Conservation (phyloP, 2,888 invertebrate genomes). For the Drosophila prostipennis region DNA sequence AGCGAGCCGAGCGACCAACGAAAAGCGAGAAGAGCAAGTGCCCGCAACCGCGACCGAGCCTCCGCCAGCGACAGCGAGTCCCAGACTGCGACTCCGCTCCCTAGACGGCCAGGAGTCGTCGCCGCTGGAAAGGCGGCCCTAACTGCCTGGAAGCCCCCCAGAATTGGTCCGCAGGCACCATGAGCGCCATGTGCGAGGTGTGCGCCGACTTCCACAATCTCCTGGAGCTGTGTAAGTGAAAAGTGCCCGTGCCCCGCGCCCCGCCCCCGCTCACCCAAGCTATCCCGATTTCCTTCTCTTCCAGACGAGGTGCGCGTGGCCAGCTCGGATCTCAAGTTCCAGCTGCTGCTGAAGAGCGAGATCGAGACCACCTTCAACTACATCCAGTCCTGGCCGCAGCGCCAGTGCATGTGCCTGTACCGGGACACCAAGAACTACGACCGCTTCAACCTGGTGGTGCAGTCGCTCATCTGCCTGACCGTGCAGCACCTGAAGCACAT, state of each 20-base stretch:
- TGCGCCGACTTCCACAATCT: slow-evolving; percentile 97
- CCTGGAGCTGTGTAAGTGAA: slow-evolving; percentile 91
- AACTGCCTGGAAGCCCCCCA: slow-evolving; percentile 6
- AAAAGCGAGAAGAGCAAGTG: slow-evolving; percentile 53
- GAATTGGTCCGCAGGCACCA: neutral
- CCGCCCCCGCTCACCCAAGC: slow-evolving; percentile 11
- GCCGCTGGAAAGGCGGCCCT: slow-evolving; percentile 25
- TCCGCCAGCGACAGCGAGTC: slow-evolving; percentile 39
- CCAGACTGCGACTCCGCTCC: slow-evolving; percentile 1
- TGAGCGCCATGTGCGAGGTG: slow-evolving; percentile 93
- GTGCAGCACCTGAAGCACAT: slow-evolving; percentile 92
- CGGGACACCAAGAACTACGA: slow-evolving; percentile 96
- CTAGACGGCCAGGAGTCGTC: slow-evolving; percentile 6
- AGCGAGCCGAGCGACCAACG: slow-evolving; percentile 52
- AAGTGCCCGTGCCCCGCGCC: slow-evolving; percentile 8
- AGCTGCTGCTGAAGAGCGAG: slow-evolving; percentile 90
- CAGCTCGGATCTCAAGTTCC: slow-evolving; percentile 89
- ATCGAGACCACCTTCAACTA: slow-evolving; percentile 93
- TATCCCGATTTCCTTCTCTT: slow-evolving; percentile 28
- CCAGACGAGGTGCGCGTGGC: slow-evolving; percentile 92
- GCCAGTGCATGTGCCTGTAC: slow-evolving; percentile 98
- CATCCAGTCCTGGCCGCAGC: slow-evolving; percentile 95
- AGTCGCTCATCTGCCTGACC: slow-evolving; percentile 93
- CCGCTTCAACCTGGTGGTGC: slow-evolving; percentile 94
- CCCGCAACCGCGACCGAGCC: slow-evolving; percentile 48